phyloP scores from a whole-genome alignment of 1,140 invertebrate genomes.

The Drosophila simulans region DNA sequence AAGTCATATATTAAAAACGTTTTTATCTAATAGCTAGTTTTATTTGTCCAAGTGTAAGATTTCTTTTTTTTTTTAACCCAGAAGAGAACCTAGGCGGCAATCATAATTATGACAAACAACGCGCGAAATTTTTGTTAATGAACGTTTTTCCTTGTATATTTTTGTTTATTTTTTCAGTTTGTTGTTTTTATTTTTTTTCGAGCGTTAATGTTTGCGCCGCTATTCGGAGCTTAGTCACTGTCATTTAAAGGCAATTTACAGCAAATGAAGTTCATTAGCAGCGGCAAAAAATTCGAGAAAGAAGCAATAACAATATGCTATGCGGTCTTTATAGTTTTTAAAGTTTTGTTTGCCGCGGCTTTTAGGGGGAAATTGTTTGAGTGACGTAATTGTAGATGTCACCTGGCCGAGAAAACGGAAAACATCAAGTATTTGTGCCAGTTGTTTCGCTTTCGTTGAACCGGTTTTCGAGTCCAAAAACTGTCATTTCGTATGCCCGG shows the following conservation, averaged over 20 bases:
- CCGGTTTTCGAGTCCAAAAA: conserved; percentile 30
- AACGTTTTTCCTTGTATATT: conserved; percentile 36
- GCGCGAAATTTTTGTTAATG: conserved; percentile 63
- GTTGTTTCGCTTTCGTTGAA: conserved; percentile 48
- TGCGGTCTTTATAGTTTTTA: conserved; percentile 21
- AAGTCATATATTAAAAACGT: no score
- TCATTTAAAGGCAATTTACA: conserved; percentile 41
- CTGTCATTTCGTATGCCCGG: conserved; percentile 10
- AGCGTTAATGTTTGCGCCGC: conserved; percentile 12
- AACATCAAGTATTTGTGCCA: conserved; percentile 22
- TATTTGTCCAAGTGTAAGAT: neutral
- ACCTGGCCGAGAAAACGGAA: conserved; percentile 36
- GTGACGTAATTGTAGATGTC: conserved; percentile 50
- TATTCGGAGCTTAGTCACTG: conserved; percentile 20
- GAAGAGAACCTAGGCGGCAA: conserved; percentile 32
- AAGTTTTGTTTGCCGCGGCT: conserved; percentile 35
- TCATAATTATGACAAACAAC: conserved; percentile 51
- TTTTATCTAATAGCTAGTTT: no score
- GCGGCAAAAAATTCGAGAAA: conserved; percentile 5
- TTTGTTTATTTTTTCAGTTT: conserved; percentile 17
- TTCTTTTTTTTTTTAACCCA: neutral
- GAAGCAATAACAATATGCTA: conserved; percentile 11
- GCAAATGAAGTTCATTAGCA: conserved; percentile 49
- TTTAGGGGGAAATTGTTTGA: conserved; percentile 31
- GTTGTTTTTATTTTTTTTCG: neutral